Evolutionary conservation across 2,888 invertebrate genomes (phyloP).

Genomic region (Phyto melanocephala): DNA sequence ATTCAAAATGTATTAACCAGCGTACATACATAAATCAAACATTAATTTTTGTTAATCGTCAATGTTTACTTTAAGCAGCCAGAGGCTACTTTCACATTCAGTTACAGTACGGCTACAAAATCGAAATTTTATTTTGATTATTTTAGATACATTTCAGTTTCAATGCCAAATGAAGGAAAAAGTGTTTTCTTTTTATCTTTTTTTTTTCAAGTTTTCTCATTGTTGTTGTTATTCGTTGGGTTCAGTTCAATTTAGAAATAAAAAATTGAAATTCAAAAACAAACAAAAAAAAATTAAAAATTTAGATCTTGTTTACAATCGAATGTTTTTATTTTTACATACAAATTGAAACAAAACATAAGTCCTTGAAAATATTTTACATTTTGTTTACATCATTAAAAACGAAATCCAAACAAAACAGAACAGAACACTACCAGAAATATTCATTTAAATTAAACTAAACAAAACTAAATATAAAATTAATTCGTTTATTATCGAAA

Average conservation of each 20-base stretch:
- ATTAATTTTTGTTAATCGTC: conserved; percentile 9
- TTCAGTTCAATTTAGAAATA: conserved; percentile 21
- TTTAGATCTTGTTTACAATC: conserved; percentile 48
- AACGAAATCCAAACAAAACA: conserved; percentile 9
- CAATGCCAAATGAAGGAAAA: conserved; percentile 63
- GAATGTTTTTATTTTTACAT: conserved; percentile 43
- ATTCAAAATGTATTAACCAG: neutral
- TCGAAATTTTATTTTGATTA: neutral
- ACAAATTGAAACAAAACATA: conserved; percentile 41
- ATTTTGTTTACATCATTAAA: conserved; percentile 49
- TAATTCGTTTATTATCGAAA: neutral
- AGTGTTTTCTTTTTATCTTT: conserved; percentile 22
- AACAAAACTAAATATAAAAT: neutral
- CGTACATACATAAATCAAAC: neutral
- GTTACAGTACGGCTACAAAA: neutral
- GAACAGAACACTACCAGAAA: neutral
- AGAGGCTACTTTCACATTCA: conserved; percentile 42
- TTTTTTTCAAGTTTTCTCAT: too few species aligned
- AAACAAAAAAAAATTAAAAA: conserved; percentile 1
- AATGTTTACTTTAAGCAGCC: conserved; percentile 43
- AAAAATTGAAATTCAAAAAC: conserved; percentile 16
- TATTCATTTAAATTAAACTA: neutral
- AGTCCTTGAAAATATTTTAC: conserved; percentile 52
- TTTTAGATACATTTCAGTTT: conserved; percentile 32
- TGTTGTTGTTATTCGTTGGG: conserved; percentile 4